Conservation (phyloP, 2,113 vertebrate genomes). For the Limanda limanda region DNA sequence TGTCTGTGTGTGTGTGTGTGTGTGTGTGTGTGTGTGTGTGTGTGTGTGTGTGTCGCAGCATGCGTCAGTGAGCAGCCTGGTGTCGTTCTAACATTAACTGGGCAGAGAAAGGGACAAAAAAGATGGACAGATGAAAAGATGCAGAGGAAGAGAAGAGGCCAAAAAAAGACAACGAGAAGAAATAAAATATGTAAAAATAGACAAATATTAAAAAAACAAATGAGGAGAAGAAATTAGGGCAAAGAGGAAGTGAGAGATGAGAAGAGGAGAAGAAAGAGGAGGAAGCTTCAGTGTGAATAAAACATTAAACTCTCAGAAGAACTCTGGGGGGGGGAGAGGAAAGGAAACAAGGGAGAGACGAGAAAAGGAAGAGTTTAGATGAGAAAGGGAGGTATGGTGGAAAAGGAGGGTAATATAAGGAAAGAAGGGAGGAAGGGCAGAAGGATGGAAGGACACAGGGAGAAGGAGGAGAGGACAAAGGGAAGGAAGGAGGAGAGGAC, state of each 20-base stretch:
- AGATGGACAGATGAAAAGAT: neutral
- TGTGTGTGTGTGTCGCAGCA: conserved; percentile 36
- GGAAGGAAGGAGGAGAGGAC: too few relatives aligned
- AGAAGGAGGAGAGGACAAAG: neutral
- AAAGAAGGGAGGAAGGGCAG: too few relatives aligned
- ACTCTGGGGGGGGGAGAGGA: neutral
- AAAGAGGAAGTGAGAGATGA: neutral
- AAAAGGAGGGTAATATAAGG: too few relatives aligned
- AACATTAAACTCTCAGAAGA: conserved; percentile 7
- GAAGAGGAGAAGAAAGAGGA: neutral
- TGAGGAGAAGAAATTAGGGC: neutral
- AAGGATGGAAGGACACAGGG: neutral
- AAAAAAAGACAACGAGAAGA: neutral
- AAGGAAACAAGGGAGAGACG: neutral
- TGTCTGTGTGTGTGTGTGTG: too few relatives aligned
- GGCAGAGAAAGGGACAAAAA: neutral
- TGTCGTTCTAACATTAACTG: conserved; percentile 28
- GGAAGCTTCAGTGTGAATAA: conserved; percentile 17
- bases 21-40: conserved; percentile 30
- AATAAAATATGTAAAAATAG: neutral
- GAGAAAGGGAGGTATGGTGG: neutral
- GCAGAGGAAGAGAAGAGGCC: neutral
- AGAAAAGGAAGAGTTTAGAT: neutral
- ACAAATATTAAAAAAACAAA: neutral
- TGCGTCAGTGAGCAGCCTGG: conserved; percentile 4